Percentiles rank a stretch among this genome's conserved stretches.
Conservation (phyloP, 2,888 invertebrate species). For the Pammene aurita region DNA sequence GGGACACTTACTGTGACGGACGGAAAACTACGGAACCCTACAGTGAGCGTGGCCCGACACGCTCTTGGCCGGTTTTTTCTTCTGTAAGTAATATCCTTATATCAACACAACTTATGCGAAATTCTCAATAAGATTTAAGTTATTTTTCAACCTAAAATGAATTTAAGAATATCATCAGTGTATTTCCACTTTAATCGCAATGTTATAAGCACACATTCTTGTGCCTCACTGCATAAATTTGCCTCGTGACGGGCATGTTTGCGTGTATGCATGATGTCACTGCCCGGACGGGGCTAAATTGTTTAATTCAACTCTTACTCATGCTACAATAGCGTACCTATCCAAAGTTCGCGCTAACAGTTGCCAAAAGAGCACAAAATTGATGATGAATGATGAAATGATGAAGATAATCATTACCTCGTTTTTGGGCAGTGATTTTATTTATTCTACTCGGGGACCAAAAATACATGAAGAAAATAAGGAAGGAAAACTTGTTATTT, state of each 20-base stretch:
- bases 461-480: not conserved
- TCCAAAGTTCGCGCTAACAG: constrained; percentile 17
- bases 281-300: constrained; percentile 28
- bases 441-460: not conserved
- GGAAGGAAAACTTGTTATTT: no score
- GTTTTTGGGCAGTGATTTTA: not conserved
- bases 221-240: constrained; percentile 23
- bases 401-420: constrained; percentile 1
- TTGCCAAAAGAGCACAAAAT: constrained; percentile 11
- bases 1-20: no score
- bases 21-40: no score
- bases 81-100: no score
- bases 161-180: no score
- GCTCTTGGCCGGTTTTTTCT: no score
- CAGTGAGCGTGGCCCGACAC: no score
- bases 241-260: constrained; percentile 7
- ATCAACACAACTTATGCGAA: no score
- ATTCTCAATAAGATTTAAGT: no score
- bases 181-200: constrained; percentile 11
- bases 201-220: constrained; percentile 1
- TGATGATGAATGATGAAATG: no score
- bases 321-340: constrained; percentile 11
- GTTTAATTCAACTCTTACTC: constrained; percentile 32
- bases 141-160: no score
- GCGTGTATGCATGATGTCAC: constrained; percentile 15